phyloP scores from a whole-genome alignment of 1,140 invertebrate species.

The Dendrolimus punctatus region DNA sequence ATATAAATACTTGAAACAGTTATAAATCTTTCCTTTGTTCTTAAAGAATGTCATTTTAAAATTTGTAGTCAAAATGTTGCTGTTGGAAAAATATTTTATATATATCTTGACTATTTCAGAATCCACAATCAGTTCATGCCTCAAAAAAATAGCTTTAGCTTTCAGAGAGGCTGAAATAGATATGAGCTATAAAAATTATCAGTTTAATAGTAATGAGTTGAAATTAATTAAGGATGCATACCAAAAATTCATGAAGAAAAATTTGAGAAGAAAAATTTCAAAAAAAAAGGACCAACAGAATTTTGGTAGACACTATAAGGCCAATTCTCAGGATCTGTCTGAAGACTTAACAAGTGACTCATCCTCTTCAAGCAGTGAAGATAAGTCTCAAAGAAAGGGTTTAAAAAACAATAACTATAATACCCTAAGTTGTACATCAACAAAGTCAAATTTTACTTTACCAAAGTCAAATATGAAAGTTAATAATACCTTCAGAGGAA shows the following conservation, averaged over 20 bases:
- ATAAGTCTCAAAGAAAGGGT: slow-evolving; percentile 30
- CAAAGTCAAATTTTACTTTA: slow-evolving; percentile 20
- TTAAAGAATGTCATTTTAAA: too few species aligned
- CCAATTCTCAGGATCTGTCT: slow-evolving; percentile 37
- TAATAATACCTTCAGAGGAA: slow-evolving; percentile 28
- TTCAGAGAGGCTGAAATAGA: slow-evolving; percentile 44
- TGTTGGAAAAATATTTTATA: too few species aligned
- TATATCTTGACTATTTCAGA: slow-evolving; percentile 30
- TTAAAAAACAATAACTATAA: slow-evolving; percentile 19
- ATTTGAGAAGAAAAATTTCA: slow-evolving; percentile 34
- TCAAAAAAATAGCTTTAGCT: too few species aligned
- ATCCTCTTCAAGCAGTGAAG: slow-evolving; percentile 47
- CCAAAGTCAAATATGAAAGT: slow-evolving; percentile 25
- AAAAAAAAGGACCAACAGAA: slow-evolving; percentile 35
- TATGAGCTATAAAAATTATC: slow-evolving; percentile 38
- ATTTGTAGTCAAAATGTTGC: too few species aligned
- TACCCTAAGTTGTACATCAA: slow-evolving; percentile 22
- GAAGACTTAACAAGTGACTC: slow-evolving; percentile 45
- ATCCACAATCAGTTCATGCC: slow-evolving; percentile 28
- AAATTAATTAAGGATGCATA: slow-evolving; percentile 44
- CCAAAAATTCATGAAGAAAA: slow-evolving; percentile 32
- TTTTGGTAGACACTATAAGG: slow-evolving; percentile 26
- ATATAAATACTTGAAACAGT: too few species aligned
- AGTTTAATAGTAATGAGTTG: slow-evolving; percentile 45
- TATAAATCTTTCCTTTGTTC: too few species aligned